phyloP scores from a whole-genome alignment of 2,888 invertebrate genomes.

The Rhamphomyia laevipes region DNA sequence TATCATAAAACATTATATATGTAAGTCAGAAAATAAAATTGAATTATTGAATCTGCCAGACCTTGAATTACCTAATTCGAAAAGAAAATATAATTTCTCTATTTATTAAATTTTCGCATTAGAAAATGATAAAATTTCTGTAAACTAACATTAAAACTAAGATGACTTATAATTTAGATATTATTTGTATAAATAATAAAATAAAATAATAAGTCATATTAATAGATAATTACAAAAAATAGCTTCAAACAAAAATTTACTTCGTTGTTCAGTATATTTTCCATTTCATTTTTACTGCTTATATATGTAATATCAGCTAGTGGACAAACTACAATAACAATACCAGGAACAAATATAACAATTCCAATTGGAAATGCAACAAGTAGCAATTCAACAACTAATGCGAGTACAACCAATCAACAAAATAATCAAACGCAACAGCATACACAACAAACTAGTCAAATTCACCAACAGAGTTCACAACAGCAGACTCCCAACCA shows the following conservation, averaged over 20 bases:
- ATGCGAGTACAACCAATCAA: constrained; percentile 10
- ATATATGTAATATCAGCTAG: constrained; percentile 9
- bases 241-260: constrained; percentile 3
- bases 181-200: too few relatives aligned
- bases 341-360: constrained; percentile 46
- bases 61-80: too few relatives aligned
- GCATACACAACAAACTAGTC: constrained; percentile 20
- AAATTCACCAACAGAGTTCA: constrained; percentile 26
- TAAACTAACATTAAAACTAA: too few relatives aligned
- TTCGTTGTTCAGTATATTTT: constrained; percentile 10
- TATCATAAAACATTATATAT: not conserved
- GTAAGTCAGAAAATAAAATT: not conserved
- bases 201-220: too few relatives aligned
- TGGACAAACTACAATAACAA: constrained; percentile 43
- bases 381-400: constrained; percentile 17
- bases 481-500: constrained; percentile 15
- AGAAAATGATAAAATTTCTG: too few relatives aligned
- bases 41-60: not conserved
- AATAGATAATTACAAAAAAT: too few relatives aligned
- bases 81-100: too few relatives aligned
- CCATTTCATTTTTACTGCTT: constrained; percentile 5
- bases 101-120: too few relatives aligned
- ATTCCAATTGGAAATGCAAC: constrained; percentile 39
- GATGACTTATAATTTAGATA: too few relatives aligned
- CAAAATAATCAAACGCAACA: constrained; percentile 26